Conservation (phyloP, 1,140 invertebrate species). For the Hyphantria cunea region DNA sequence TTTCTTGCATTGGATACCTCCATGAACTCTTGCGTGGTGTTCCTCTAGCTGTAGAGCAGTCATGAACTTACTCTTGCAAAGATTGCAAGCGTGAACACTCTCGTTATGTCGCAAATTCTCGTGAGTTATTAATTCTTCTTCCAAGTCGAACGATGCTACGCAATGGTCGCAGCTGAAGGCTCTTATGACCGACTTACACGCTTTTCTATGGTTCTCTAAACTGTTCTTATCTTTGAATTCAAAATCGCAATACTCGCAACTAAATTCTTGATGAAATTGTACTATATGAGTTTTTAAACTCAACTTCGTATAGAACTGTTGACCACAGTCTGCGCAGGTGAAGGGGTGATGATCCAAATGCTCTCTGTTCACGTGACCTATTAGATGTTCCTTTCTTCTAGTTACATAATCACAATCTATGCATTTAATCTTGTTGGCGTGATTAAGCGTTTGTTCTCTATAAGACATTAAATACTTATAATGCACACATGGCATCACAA, state of each 20-base stretch:
- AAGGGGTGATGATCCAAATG: conserved; percentile 48
- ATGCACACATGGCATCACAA: conserved; percentile 43
- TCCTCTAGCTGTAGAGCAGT: conserved; percentile 35
- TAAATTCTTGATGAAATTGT: conserved; percentile 39
- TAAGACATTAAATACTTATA: conserved; percentile 41
- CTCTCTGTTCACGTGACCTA: conserved; percentile 41
- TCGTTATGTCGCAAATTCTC: conserved; percentile 34
- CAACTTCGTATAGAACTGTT: conserved; percentile 43
- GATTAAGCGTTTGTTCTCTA: conserved; percentile 38
- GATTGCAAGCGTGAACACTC: conserved; percentile 29
- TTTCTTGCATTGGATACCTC: conserved; percentile 42
- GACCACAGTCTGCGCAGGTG: conserved; percentile 38
- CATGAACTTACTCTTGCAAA: conserved; percentile 41
- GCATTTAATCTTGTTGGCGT: conserved; percentile 36
- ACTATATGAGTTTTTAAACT: conserved; percentile 40
- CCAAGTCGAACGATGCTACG: conserved; percentile 36
- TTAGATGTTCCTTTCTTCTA: conserved; percentile 35
- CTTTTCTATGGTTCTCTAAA: conserved; percentile 33
- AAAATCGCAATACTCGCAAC: conserved; percentile 40
- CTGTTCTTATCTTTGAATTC: conserved; percentile 33
- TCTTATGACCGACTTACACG: conserved; percentile 32
- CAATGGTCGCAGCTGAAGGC: conserved; percentile 34
- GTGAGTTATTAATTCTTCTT: conserved; percentile 34
- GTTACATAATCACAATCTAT: conserved; percentile 45
- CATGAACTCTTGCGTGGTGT: conserved; percentile 38